These are phyloP conservation scores for Oedothorax gibbosus DNA, from an alignment of 1,140 invertebrate species.

Conservation along the genomic window DNA sequence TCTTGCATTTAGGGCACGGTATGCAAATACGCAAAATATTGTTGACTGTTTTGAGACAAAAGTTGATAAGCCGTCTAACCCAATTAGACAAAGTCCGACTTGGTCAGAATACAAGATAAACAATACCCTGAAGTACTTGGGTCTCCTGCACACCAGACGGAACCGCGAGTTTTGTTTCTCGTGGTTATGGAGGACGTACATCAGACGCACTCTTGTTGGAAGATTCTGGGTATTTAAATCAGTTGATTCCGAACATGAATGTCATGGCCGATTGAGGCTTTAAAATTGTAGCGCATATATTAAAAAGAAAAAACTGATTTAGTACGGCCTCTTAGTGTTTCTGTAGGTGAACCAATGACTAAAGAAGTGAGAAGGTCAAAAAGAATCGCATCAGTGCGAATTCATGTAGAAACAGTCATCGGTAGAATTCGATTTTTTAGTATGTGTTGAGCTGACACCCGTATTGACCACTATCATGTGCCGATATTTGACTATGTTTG, in stretches of 20 bases:
- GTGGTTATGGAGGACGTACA: too few relatives aligned
- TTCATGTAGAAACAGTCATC: too few relatives aligned
- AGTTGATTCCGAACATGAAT: slow-evolving; percentile 62
- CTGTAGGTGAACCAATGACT: not conserved
- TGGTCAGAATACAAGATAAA: slow-evolving; percentile 61
- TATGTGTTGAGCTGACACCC: too few relatives aligned
- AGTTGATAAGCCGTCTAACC: slow-evolving; percentile 60
- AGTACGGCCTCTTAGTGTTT: not conserved
- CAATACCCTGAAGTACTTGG: slow-evolving; percentile 64
- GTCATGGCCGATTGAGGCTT: slow-evolving; percentile 64
- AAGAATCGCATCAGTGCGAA: too few relatives aligned
- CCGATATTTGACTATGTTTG: too few relatives aligned
- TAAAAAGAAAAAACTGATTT: not conserved
- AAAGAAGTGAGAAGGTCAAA: too few relatives aligned
- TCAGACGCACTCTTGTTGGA: slow-evolving; percentile 64
- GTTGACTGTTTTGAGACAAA: slow-evolving; percentile 61
- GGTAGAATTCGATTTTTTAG: too few relatives aligned
- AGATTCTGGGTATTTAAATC: slow-evolving; percentile 64
- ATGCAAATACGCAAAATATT: slow-evolving; percentile 35
- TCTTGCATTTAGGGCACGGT: not conserved
- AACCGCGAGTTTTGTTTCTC: slow-evolving; percentile 53
- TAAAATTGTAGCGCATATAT: slow-evolving; percentile 4
- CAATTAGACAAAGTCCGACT: slow-evolving; percentile 40
- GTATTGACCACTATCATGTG: too few relatives aligned
- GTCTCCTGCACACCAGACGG: slow-evolving; percentile 63